A percentile compares a stretch with the other conserved stretches of the same genome.
These are phyloP conservation scores for Syngnathus scovelli DNA, from an alignment of 2,113 vertebrate genomes.

Conservation along the genomic window DNA sequence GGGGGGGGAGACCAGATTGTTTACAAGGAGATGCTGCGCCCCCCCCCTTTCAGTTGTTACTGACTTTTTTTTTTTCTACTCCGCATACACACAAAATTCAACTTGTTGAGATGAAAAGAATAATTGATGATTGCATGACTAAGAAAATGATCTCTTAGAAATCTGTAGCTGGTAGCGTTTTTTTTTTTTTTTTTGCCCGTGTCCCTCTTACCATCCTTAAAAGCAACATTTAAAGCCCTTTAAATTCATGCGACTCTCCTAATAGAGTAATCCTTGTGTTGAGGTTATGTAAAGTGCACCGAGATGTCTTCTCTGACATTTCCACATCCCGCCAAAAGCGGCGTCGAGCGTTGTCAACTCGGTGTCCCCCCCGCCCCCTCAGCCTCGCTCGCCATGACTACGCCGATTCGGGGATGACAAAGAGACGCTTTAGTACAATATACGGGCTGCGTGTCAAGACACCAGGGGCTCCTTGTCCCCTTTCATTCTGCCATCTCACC, in stretches of 20 bases:
- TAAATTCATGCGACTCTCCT: too few relatives aligned
- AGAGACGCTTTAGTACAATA: slow-evolving; percentile 26
- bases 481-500: slow-evolving; percentile 19
- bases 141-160: too few relatives aligned
- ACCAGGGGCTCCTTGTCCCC: slow-evolving; percentile 31
- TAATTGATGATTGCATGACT: too few relatives aligned
- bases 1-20: slow-evolving; percentile 40
- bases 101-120: too few relatives aligned
- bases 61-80: background rate
- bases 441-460: slow-evolving; percentile 38
- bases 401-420: slow-evolving; percentile 20
- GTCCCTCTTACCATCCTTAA: too few relatives aligned
- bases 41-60: slow-evolving; percentile 45
- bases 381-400: slow-evolving; percentile 9
- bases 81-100: too few relatives aligned
- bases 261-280: background rate
- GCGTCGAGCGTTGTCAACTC: slow-evolving; percentile 13
- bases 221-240: too few relatives aligned
- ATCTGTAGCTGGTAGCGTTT: too few relatives aligned
- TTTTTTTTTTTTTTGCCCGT: background rate
- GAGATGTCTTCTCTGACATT: slow-evolving; percentile 8
- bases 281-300: slow-evolving; percentile 11
- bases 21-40: slow-evolving; percentile 43
- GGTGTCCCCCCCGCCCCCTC: background rate
- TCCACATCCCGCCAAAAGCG: slow-evolving; percentile 2